A percentile compares a stretch with the other conserved stretches of the same genome.
Evolutionary conservation across 2,113 vertebrate species (phyloP).

Genomic region (Phaethon lepturus): DNA sequence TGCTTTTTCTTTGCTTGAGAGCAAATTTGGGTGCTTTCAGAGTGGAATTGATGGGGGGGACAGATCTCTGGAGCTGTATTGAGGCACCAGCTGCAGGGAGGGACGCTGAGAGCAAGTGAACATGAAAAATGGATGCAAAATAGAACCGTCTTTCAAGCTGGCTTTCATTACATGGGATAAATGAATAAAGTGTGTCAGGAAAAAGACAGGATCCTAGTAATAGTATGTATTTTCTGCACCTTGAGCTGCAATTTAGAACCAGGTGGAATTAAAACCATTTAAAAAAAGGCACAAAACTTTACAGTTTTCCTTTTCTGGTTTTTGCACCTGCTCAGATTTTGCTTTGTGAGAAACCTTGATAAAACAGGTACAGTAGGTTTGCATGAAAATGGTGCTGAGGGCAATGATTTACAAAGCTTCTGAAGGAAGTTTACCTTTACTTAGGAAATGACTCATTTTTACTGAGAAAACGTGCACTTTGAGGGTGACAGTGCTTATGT

Average conservation of each 20-base stretch:
- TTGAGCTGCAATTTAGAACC: not conserved
- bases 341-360: not conserved
- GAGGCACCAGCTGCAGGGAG: not conserved
- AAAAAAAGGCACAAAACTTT: not conserved
- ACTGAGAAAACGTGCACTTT: not conserved
- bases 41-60: not conserved
- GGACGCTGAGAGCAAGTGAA: not conserved
- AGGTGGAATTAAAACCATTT: not conserved
- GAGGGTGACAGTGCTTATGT: not conserved
- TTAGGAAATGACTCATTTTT: constrained; percentile 29
- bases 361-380: not conserved
- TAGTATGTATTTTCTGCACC: not conserved
- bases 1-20: not conserved
- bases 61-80: not conserved
- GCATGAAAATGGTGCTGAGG: not conserved
- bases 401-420: not conserved
- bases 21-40: not conserved
- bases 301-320: not conserved
- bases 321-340: not conserved
- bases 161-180: not conserved
- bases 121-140: not conserved
- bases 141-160: not conserved
- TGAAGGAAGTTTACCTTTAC: constrained; percentile 1
- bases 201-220: not conserved
- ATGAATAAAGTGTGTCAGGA: not conserved